A percentile compares a stretch with the other conserved stretches of the same genome.
Evolutionary conservation across 1,140 invertebrate species (phyloP).

Genomic region (Diabrotica virgifera): DNA sequence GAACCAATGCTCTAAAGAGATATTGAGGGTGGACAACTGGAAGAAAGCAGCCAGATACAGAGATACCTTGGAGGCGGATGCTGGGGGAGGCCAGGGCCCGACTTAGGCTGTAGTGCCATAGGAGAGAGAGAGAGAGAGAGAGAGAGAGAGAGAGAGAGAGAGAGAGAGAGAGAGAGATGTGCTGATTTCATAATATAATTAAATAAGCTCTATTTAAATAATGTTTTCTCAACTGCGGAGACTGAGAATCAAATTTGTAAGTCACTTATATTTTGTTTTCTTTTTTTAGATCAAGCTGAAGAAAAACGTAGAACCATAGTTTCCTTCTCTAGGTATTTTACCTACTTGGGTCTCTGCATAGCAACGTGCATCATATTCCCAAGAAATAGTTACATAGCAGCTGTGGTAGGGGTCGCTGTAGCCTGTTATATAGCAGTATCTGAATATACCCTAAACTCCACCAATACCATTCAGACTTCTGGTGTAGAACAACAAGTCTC

Average conservation of each 20-base stretch:
- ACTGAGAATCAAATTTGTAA: background rate
- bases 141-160: no score
- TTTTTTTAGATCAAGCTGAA: slow-evolving; percentile 38
- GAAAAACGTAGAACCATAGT: slow-evolving; percentile 53
- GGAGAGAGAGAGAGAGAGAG: no score
- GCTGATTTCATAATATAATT: background rate
- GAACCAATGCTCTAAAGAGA: no score
- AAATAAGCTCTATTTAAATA: background rate
- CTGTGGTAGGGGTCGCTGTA: slow-evolving; percentile 69
- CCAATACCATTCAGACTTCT: slow-evolving; percentile 30
- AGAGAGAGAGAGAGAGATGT: no score
- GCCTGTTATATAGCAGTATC: slow-evolving; percentile 74
- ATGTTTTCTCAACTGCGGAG: background rate
- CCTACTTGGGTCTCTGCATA: slow-evolving; percentile 74
- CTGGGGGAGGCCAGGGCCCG: no score
- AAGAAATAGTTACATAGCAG: slow-evolving; percentile 68
- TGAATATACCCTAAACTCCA: slow-evolving; percentile 61
- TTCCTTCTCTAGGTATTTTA: slow-evolving; percentile 68
- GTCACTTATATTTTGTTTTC: slow-evolving; percentile 5
- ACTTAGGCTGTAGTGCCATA: no score
- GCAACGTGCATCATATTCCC: slow-evolving; percentile 81
- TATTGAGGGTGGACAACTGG: no score
- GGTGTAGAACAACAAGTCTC: slow-evolving; percentile 31
- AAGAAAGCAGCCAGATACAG: no score
- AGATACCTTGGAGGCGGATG: no score